A percentile compares a stretch with the other conserved stretches of the same genome.
phyloP scores from a whole-genome alignment of 2,113 vertebrate species.

The Strix aluco region DNA sequence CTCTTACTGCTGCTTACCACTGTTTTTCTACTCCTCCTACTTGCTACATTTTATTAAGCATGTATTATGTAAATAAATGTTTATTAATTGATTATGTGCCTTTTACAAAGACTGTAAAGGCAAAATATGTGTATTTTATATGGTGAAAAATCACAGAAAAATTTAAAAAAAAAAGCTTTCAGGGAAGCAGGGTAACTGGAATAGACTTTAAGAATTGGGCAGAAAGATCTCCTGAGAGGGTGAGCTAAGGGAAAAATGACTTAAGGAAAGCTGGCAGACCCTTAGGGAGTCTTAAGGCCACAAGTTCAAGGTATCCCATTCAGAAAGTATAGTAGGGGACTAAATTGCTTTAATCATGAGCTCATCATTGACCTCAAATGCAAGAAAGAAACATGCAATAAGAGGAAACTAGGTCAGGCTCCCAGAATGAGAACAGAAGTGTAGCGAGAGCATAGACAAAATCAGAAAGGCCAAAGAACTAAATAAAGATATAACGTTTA shows the following conservation, averaged over 20 bases:
- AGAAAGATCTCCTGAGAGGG: not conserved
- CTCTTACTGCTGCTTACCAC: not conserved
- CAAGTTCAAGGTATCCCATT: conserved; percentile 21
- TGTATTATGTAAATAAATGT: not conserved
- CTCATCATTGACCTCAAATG: conserved; percentile 58
- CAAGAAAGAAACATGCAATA: conserved; percentile 40
- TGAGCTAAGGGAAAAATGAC: not conserved
- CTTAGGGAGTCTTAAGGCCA: not conserved
- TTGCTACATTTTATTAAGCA: not conserved
- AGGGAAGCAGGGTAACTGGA: not conserved
- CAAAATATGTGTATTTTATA: not conserved
- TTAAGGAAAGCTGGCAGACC: not conserved
- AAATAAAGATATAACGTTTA: conserved; percentile 30
- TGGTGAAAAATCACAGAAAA: not conserved
- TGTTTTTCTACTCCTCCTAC: not conserved
- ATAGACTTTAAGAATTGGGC: not conserved
- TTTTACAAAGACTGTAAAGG: not conserved
- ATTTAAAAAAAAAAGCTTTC: not conserved
- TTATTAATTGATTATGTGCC: not conserved
- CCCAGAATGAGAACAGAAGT: conserved; percentile 41
- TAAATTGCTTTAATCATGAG: conserved; percentile 46
- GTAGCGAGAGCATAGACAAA: conserved; percentile 10
- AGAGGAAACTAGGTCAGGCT: conserved; percentile 58
- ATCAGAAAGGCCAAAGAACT: conserved; percentile 56
- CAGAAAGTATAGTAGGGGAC: not conserved